Base-by-base conservation (phyloP, 2,797 vertebrate genomes). In the Hippocampus kuda region DNA sequence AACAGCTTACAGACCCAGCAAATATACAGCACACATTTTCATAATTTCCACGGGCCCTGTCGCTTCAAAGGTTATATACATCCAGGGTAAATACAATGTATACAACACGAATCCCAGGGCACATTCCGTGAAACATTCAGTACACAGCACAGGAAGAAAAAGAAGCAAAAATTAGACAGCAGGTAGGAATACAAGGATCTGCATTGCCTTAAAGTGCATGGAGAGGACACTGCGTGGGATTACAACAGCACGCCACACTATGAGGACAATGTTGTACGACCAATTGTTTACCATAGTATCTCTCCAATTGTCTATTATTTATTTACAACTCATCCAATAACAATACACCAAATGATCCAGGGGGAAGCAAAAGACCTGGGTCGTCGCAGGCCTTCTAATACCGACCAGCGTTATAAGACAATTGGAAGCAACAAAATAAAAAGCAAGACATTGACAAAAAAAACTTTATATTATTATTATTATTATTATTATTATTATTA, bases 161-260 rank as follows among this genome's bases (percentile, higher is more conserved):
- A 75, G 74, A 65, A 69, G 73, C 70, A 71, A 69, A 68, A 66
- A 65, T 67, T 67, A 69, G 22, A 71, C 70, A 71, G 65, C 24
- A 38, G 44, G 38, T n/a, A 10, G 12, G 38, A 42, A 42, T 34
- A 48, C 8, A 59, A 44, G 44, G 53, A 87, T 88, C 88, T 90
- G 88, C 88, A 89, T 88, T 89, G 90, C 86, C 84, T 88, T 81
- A 84, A 88, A 90, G 83, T 78, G 84, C 86, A 88, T 81, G 86
- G 86, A 83, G 75, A 88, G 83, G 86, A 84, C 73, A 69, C 68
- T 27, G n/a, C 2, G 16, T 63, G 41, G 18, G 11, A 56, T 38
- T 30, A 51, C 10, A 49, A 27, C 48, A 56, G 68, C 27, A 41
- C 26, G 51, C 72, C 60, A 57, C 48, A 26, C 60, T 18, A 20